Base-by-base conservation (phyloP, 2,797 vertebrate species). In the Enteromius thamalakanensis region DNA sequence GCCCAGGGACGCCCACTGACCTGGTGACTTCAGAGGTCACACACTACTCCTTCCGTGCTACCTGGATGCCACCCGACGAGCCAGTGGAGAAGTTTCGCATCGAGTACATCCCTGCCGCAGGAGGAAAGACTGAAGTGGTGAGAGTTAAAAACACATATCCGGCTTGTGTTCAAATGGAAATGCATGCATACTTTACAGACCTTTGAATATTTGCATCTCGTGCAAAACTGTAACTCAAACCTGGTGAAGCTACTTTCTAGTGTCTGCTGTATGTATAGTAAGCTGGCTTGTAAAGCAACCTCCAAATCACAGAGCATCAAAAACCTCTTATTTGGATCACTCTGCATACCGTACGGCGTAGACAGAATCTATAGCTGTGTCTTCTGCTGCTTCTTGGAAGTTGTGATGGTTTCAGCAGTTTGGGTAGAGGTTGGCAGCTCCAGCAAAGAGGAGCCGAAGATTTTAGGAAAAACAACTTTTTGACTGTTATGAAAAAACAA, bases 11-110 rank as follows among this genome's bases (percentile, higher is more conserved):
- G 1, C 96, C 97, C 74, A 94, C 94, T 49, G 91, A 97, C 90
- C 91, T 99, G 88, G 93, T 94, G 89, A 98, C 96, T 79, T 98
- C 96, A 0, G 97, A 99, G 87, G 94, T 95, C 68, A 98, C 96
- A 14, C 93, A 96, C 69, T 91, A 89, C 83, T 97, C 97, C 76
- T 98, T 99, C 91, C 93, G 96, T 58, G 95, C 95, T 83, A 95
- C 93, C 80, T 99, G 98, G 98, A 96, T 88, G 11, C 90, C 95
- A 2, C 96, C 97, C n/a, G 88, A 89, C 15, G 90, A 94, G 65
- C 94, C 95, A 0, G 96, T 97, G 76, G 97, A 99, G 32, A 93
- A 90, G 72, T 99, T 96, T 55, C 95, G 95, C 3, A 91, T 99
- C 80, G 95, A 95, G 79, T 99, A 98, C 87, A 87, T 90, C 58